These are phyloP conservation scores for Vireo altiloquus DNA, from an alignment of 2,113 vertebrate species.

Conservation along the genomic window DNA sequence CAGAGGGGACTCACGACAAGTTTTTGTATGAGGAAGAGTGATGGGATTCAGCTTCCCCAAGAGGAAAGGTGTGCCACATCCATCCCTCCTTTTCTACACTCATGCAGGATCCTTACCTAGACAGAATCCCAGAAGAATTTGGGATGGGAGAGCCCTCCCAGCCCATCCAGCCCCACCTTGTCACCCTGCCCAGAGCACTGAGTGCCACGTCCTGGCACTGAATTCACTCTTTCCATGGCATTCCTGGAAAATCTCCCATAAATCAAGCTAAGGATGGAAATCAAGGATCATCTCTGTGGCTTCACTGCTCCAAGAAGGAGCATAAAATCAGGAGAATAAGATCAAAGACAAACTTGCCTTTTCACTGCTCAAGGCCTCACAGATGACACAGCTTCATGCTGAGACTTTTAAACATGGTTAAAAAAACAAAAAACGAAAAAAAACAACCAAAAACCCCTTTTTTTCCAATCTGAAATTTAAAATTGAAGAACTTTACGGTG, in stretches of 20 bases:
- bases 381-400: accelerated
- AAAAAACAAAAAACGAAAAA: background rate
- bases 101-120: background rate
- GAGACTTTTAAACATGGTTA: background rate
- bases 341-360: background rate
- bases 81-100: background rate
- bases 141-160: background rate
- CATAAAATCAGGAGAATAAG: background rate
- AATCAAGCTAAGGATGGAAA: background rate
- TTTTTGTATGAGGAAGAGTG: background rate
- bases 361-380: background rate
- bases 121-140: background rate
- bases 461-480: background rate
- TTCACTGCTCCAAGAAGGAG: background rate
- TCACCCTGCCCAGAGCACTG: background rate
- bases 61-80: background rate
- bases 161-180: background rate
- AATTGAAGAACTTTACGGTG: background rate
- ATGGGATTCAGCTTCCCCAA: background rate
- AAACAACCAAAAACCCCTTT: background rate
- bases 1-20: accelerated
- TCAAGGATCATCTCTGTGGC: background rate
- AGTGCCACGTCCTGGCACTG: background rate
- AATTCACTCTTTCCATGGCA: background rate
- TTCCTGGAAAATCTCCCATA: background rate